Evolutionary conservation across 2,113 vertebrate species (phyloP), one percentile per base, ranked within the genome.

Genomic region (Trematomus loennbergii): DNA sequence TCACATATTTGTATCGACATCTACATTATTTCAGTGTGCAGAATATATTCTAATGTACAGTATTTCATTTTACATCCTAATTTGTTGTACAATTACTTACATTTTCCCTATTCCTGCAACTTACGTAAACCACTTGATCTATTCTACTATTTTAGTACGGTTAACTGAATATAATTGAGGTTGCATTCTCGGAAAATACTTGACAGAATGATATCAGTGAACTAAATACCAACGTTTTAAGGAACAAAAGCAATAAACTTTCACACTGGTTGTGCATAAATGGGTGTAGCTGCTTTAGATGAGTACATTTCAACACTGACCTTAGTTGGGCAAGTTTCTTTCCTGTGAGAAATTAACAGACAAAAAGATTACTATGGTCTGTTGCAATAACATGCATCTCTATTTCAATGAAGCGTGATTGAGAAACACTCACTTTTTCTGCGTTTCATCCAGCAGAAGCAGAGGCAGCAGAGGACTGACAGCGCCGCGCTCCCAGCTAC

Each of bases 371-470:
- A 57, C 0, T 57, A 20, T 36, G 9, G 0, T 25, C 7, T 79
- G 50, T 50, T 63, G 55, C 64, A 83, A 86, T 63, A 25, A 45
- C 12, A 48, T 22, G 15, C 5, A 20, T 68, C 12, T 55, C 5
- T 59, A 17, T 57, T 81, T 60, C 5, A 49, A 4, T 59, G 15
- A 11, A 49, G 1, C 5, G 12, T 12, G 25, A 48, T 17, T 60
- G 25, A 58, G 78, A 73, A 84, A 72, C 9, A 91, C 93, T 85
- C 20, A 95, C 94, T 87, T 75, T 90, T 93, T 75, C 82, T 90
- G 63, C 5, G 81, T 13, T 68, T 82, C 52, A 72, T 88, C 67
- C 87, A 91, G 77, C 89, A 92, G 45, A 91, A 81, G 53, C 87
- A 89, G 77, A 90, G 62, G 81, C 83, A 92, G 66, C 72, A 68